Evolutionary conservation across 2,888 invertebrate species (phyloP).

Genomic region (Drosophila mulleri): DNA sequence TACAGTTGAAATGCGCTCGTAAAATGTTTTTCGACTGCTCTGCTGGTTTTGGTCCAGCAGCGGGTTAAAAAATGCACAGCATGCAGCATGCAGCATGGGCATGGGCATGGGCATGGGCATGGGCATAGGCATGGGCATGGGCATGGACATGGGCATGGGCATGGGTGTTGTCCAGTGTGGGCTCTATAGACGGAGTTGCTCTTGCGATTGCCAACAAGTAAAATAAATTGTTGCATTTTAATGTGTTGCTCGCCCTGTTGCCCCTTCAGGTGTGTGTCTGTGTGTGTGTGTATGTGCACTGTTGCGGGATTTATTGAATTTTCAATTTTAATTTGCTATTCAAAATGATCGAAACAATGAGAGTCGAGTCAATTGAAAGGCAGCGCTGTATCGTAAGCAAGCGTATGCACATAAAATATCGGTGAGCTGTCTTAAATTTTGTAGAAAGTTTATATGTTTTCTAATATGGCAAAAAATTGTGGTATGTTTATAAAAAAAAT

Average conservation of each 20-base stretch:
- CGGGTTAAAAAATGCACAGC: constrained; percentile 44
- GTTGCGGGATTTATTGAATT: constrained; percentile 75
- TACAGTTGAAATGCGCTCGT: constrained; percentile 81
- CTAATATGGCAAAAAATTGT: no score
- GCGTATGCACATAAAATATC: constrained; percentile 2
- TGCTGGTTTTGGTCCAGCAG: constrained; percentile 31
- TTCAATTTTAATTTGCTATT: constrained; percentile 76
- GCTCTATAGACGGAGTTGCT: neutral
- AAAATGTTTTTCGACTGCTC: constrained; percentile 68
- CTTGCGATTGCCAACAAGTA: constrained; percentile 71
- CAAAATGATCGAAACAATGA: constrained; percentile 23
- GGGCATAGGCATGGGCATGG: constrained; percentile 15
- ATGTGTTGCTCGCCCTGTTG: constrained; percentile 47
- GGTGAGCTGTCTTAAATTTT: constrained; percentile 7
- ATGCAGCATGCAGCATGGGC: constrained; percentile 18
- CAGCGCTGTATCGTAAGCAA: constrained; percentile 11
- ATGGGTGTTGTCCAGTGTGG: constrained; percentile 18
- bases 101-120: constrained; percentile 5
- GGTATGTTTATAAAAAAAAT: no score
- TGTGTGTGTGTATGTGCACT: constrained; percentile 15
- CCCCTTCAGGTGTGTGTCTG: constrained; percentile 30
- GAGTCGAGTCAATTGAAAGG: constrained; percentile 18
- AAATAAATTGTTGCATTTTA: constrained; percentile 81
- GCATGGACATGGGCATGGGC: neutral
- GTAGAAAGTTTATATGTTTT: no score